A percentile compares a stretch with the other conserved stretches of the same genome.
Conservation (phyloP, 2,113 vertebrate genomes). For the Galbula dea region DNA sequence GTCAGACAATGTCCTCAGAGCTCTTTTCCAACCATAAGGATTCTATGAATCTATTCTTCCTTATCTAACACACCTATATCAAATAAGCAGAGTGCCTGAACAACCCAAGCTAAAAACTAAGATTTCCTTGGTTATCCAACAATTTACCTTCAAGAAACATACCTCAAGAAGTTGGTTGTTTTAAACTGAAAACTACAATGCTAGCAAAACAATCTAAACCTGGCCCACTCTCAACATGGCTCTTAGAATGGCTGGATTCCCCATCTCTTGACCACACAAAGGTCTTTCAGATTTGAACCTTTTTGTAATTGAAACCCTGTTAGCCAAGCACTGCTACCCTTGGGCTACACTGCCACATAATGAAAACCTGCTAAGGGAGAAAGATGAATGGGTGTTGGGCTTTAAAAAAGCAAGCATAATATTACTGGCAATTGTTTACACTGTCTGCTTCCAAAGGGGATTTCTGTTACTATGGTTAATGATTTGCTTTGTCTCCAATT, state of each 20-base stretch:
- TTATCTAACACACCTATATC: not conserved
- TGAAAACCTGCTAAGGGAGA: not conserved
- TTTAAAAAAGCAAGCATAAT: not conserved
- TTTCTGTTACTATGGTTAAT: not conserved
- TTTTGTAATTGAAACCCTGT: not conserved
- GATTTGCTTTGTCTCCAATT: slow-evolving; percentile 14
- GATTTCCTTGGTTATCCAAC: not conserved
- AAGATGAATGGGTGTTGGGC: not conserved
- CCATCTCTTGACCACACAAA: not conserved
- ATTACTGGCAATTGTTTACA: not conserved
- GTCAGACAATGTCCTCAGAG: too few relatives aligned
- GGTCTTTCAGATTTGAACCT: not conserved
- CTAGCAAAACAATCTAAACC: not conserved
- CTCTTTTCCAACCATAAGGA: too few relatives aligned
- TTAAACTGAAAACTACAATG: not conserved
- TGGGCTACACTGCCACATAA: not conserved
- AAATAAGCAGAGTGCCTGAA: not conserved
- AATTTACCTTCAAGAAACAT: not conserved
- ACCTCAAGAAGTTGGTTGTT: not conserved
- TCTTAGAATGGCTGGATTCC: not conserved
- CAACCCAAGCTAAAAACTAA: too few relatives aligned
- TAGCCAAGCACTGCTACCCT: not conserved
- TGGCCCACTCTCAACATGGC: not conserved
- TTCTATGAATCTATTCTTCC: not conserved
- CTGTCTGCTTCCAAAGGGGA: not conserved